A percentile compares a stretch with the other conserved stretches of the same genome.
phyloP scores from a whole-genome alignment of 2,888 invertebrate genomes.

The Cremastobaeus sp. region DNA sequence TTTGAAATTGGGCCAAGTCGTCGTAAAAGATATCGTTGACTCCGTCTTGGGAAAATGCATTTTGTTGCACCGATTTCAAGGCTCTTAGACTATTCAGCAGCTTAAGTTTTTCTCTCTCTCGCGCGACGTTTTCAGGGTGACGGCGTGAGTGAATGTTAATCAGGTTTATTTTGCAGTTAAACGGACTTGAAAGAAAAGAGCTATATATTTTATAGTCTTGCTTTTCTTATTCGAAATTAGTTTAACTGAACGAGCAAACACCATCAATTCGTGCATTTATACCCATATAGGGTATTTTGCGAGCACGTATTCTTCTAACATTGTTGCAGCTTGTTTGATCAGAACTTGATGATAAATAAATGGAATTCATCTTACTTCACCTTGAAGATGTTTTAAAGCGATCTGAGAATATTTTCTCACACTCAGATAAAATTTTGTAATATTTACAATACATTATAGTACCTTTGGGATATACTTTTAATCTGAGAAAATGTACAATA shows the following conservation, averaged over 20 bases:
- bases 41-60: conserved; percentile 65
- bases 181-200: conserved; percentile 52
- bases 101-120: conserved; percentile 46
- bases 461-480: too few species aligned
- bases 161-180: conserved; percentile 57
- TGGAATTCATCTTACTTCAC: too few species aligned
- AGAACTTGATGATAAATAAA: too few species aligned
- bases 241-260: conserved; percentile 41
- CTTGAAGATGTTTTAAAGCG: too few species aligned
- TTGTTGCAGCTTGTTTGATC: too few species aligned
- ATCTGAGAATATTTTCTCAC: too few species aligned
- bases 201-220: conserved; percentile 39
- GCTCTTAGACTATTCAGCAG: conserved; percentile 57
- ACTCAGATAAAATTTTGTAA: too few species aligned
- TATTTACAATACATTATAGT: too few species aligned
- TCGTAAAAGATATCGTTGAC: conserved; percentile 65
- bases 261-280: conserved; percentile 14
- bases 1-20: conserved; percentile 74
- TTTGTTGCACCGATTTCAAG: conserved; percentile 66
- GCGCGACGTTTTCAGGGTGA: conserved; percentile 10
- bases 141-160: conserved; percentile 56
- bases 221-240: conserved; percentile 28
- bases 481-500: too few species aligned
- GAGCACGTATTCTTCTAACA: not conserved
- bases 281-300: not conserved